Evolutionary conservation across 1,140 invertebrate species (phyloP), one percentile per base, ranked within the genome.

Genomic region (Andricus grossulariae): DNA sequence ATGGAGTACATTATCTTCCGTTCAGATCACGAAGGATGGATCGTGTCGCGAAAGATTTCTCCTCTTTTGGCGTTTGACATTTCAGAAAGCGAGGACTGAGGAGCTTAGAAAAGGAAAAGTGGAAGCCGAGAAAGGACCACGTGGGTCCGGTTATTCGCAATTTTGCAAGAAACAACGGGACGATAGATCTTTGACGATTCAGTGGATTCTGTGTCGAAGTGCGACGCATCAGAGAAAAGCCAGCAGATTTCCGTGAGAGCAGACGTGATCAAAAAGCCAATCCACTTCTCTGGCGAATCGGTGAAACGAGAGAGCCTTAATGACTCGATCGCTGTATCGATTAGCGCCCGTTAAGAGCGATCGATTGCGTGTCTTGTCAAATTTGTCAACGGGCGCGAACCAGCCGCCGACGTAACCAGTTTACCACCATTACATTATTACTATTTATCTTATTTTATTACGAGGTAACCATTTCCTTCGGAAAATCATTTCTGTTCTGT

Each of bases 291-390:
- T 78, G 71, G 74, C 51, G 73, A 82, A 83, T 78, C 57, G 81
- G 76, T 85, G 86, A 88, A 88, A 87, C 86, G 78, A 87, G 82
- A 80, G 79, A 84, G 78, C 81, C 82, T 78, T 91, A 90, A 91
- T 91, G 87, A 89, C 83, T 80, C 84, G 90, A 91, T 91, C 89
- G 87, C 86, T 90, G 90, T 89, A 89, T 90, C 88, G 87, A 91
- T 91, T 90, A 91, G 86, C 87, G 83, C 85, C 85, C 86, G 82
- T 88, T 87, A 81, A 85, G 79, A 87, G 79, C 88, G 85, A 90
- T 90, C 84, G 88, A 88, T 90, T 88, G 86, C 88, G 86, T 85
- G 84, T 87, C 88, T 88, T 88, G 89, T 90, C 87, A 90, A 90
- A 91, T 91, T 91, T 91, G 89, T 91, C 89, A 91, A 88, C 84